phyloP scores from a whole-genome alignment of 64 coral and sea anemone genomes.

The Acropora tenuis region DNA sequence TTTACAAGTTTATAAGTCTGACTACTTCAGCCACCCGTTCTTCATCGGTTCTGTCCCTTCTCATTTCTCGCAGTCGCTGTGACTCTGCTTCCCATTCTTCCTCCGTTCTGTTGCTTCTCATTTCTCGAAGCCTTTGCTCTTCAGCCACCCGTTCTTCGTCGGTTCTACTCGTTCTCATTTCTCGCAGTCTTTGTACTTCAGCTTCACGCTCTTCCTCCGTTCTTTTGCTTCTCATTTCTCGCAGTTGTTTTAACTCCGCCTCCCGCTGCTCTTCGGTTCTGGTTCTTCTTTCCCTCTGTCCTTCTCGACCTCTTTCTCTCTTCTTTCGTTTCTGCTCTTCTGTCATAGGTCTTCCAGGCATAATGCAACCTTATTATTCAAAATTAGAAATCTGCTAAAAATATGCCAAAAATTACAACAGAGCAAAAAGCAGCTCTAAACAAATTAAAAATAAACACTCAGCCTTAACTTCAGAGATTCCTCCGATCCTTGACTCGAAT shows the following conservation, averaged over 20 bases:
- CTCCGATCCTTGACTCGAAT: too few species aligned
- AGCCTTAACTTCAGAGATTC: too few species aligned
- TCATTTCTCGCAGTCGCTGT: neutral
- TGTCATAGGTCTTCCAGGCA: neutral
- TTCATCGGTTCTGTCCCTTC: neutral
- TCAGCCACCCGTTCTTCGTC: neutral
- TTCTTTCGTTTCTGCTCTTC: too few species aligned
- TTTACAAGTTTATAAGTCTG: too few species aligned
- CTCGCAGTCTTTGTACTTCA: neutral
- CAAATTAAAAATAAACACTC: too few species aligned
- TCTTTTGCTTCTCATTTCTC: neutral
- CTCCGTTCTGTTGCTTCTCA: neutral
- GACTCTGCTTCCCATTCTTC: neutral
- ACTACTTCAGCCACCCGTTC: neutral
- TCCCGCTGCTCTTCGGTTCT: neutral
- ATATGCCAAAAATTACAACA: too few species aligned
- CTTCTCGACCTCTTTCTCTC: neutral
- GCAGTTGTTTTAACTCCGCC: neutral
- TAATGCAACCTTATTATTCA: neutral
- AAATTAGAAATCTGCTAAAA: neutral
- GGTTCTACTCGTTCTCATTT: neutral
- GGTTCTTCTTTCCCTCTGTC: neutral
- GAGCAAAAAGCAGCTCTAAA: too few species aligned
- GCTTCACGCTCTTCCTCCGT: neutral
- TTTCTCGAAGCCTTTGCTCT: neutral